A percentile compares a stretch with the other conserved stretches of the same genome.
These are phyloP conservation scores for Hypothenemus hampei DNA, from an alignment of 1,140 invertebrate genomes.

Conservation along the genomic window DNA sequence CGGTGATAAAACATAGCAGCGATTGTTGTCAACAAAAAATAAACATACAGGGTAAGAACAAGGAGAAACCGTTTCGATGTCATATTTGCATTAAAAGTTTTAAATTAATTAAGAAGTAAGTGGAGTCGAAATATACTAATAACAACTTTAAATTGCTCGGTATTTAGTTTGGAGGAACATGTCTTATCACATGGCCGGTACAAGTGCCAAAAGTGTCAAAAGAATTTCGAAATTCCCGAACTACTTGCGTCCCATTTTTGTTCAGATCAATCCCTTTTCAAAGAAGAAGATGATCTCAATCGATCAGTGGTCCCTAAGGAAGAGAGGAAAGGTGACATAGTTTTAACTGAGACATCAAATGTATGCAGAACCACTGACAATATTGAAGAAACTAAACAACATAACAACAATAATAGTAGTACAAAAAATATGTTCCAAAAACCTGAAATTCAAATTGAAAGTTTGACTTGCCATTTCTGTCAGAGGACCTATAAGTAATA, in stretches of 20 bases:
- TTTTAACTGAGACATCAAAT: no score
- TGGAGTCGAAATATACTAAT: background rate
- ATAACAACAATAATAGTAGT: no score
- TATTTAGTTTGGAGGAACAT: constrained; percentile 26
- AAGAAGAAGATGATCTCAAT: background rate
- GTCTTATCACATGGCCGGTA: constrained; percentile 22
- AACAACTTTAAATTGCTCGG: background rate
- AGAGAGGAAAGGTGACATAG: no score
- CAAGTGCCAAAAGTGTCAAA: constrained; percentile 27
- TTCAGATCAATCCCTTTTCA: background rate
- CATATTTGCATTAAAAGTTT: constrained; percentile 22
- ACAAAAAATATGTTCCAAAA: background rate
- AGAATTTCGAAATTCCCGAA: constrained; percentile 28
- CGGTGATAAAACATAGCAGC: constrained; percentile 3
- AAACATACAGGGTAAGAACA: no score
- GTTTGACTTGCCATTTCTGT: constrained; percentile 28
- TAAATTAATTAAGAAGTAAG: constrained; percentile 17
- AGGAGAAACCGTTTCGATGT: constrained; percentile 21
- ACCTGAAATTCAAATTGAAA: constrained; percentile 12
- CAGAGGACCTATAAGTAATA: constrained; percentile 30
- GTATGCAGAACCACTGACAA: no score
- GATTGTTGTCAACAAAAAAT: background rate
- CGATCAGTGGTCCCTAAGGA: background rate
- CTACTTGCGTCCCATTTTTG: constrained; percentile 22
- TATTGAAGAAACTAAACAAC: no score